Conservation (phyloP, 2,113 vertebrate genomes). For the Mesitornis unicolor region DNA sequence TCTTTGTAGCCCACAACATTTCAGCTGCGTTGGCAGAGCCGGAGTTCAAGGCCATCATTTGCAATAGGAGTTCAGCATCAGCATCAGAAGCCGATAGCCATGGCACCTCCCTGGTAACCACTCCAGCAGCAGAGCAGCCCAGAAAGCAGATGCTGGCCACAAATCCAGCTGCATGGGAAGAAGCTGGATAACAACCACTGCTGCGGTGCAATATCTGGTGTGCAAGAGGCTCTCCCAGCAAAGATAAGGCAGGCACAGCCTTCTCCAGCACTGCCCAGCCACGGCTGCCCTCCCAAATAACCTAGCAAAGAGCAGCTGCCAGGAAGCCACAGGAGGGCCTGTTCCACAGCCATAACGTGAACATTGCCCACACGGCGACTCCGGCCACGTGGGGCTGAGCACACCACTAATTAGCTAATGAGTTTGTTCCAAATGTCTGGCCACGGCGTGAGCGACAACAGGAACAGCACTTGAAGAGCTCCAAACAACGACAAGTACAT, state of each 20-base stretch:
- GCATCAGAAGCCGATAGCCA: background rate
- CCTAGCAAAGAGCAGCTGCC: background rate
- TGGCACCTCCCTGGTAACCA: background rate
- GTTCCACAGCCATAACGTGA: background rate
- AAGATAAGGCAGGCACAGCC: background rate
- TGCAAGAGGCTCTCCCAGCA: background rate
- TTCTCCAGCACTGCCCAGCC: background rate
- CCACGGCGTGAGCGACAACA: background rate
- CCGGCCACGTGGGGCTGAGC: background rate
- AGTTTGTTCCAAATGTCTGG: slow-evolving; percentile 43
- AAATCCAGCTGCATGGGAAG: fast-evolving
- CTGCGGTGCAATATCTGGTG: background rate
- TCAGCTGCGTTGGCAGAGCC: background rate
- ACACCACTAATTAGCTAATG: slow-evolving; percentile 59
- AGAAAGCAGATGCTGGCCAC: background rate
- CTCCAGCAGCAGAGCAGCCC: background rate
- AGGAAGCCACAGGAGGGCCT: slow-evolving; percentile 12
- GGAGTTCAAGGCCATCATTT: background rate
- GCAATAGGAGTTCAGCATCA: background rate
- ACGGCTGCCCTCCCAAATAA: background rate
- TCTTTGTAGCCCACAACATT: background rate
- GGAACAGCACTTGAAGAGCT: background rate
- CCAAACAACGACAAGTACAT: background rate
- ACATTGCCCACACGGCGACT: background rate
- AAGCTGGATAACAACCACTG: background rate